phyloP scores from a whole-genome alignment of 2,797 vertebrate species.

The Tinamus major region DNA sequence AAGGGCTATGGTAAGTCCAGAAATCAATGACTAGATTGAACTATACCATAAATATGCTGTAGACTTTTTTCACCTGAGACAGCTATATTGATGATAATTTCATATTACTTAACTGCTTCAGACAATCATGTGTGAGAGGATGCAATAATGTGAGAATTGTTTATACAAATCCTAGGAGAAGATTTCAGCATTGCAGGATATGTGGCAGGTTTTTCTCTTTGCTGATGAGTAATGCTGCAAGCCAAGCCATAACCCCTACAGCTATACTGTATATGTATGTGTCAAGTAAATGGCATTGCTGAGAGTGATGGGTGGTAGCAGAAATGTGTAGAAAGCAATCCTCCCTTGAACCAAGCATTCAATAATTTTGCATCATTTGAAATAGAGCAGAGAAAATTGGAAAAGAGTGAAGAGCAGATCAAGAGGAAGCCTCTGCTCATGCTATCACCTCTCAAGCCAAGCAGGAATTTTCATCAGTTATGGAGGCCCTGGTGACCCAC shows the following conservation, averaged over 20 bases:
- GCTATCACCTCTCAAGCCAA: background rate
- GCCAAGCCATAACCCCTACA: slow-evolving; percentile 54
- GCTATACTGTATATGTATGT: background rate
- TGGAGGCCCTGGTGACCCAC: background rate
- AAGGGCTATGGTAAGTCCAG: slow-evolving; percentile 41
- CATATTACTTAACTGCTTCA: slow-evolving; percentile 67
- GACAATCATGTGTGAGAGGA: slow-evolving; percentile 62
- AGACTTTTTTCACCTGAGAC: slow-evolving; percentile 61
- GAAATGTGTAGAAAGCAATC: background rate
- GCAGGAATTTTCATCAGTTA: background rate
- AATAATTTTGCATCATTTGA: slow-evolving; percentile 33
- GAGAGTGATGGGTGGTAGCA: slow-evolving; percentile 24
- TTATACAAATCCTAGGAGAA: slow-evolving; percentile 62
- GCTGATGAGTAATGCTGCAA: slow-evolving; percentile 45
- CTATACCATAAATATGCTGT: slow-evolving; percentile 24
- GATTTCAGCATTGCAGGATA: slow-evolving; percentile 57
- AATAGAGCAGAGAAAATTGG: slow-evolving; percentile 12
- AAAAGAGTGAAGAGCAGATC: background rate
- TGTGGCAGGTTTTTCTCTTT: slow-evolving; percentile 24
- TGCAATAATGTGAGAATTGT: slow-evolving; percentile 69
- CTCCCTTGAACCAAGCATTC: background rate
- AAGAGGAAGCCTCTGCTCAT: background rate
- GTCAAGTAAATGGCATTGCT: slow-evolving; percentile 50
- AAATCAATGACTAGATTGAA: slow-evolving; percentile 53
- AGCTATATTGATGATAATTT: slow-evolving; percentile 59